Evolutionary conservation across 2,113 vertebrate species (phyloP).

Genomic region (Psophia crepitans): DNA sequence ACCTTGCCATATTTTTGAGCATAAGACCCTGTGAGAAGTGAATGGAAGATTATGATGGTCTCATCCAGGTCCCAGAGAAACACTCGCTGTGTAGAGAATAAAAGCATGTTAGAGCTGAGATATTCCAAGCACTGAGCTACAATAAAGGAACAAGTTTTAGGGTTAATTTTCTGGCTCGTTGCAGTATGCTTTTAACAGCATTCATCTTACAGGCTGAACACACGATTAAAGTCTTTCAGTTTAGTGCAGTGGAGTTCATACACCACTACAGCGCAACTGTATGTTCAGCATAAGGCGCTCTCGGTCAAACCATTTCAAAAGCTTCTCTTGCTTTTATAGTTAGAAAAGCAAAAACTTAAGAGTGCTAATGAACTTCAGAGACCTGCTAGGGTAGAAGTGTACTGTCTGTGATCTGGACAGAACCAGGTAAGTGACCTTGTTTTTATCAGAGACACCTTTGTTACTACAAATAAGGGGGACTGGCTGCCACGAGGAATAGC

Average conservation of each 20-base stretch:
- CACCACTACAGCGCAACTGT: not conserved
- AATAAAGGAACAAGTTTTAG: not conserved
- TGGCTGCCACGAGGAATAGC: not conserved
- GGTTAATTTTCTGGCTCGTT: not conserved
- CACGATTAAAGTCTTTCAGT: not conserved
- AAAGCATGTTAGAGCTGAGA: not conserved
- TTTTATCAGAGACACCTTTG: not conserved
- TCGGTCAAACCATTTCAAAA: not conserved
- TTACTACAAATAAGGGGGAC: not conserved
- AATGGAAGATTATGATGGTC: conserved; percentile 99
- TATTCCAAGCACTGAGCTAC: not conserved
- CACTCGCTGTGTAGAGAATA: conserved; percentile 79
- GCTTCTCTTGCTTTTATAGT: not conserved
- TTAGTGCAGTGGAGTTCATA: not conserved
- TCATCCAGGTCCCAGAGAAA: conserved; percentile 99
- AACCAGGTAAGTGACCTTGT: not conserved
- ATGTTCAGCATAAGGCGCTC: not conserved
- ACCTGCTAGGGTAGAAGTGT: not conserved
- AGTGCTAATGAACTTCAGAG: not conserved
- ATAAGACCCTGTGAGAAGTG: conserved; percentile 94
- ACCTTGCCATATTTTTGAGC: conserved; percentile 99
- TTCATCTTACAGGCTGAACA: not conserved
- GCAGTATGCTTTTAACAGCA: not conserved
- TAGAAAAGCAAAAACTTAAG: not conserved
- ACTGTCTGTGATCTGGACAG: not conserved